A percentile compares a stretch with the other conserved stretches of the same genome.
phyloP scores from a whole-genome alignment of 2,888 invertebrate species.

The Cerceris ruficornis region DNA sequence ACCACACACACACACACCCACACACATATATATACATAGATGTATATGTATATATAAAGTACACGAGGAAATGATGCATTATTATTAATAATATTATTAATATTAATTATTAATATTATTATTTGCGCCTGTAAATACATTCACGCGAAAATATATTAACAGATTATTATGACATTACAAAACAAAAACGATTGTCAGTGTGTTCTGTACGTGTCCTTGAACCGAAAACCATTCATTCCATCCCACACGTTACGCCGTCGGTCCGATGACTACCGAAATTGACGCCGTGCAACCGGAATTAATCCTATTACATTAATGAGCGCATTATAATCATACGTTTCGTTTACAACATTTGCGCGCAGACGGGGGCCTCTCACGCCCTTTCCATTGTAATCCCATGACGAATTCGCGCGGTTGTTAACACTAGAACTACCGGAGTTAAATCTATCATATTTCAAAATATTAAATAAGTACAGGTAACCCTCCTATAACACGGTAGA shows the following conservation, averaged over 20 bases:
- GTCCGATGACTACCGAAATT: neutral
- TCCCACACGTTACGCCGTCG: slow-evolving; percentile 22
- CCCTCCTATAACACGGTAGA: too few species aligned
- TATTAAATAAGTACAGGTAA: too few species aligned
- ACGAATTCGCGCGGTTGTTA: neutral
- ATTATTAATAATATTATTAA: slow-evolving; percentile 73
- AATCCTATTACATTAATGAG: slow-evolving; percentile 13
- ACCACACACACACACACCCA: too few species aligned
- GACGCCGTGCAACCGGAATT: neutral
- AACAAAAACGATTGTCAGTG: slow-evolving; percentile 44
- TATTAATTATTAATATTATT: slow-evolving; percentile 74
- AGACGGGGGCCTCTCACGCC: neutral
- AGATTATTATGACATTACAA: slow-evolving; percentile 79
- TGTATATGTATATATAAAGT: slow-evolving; percentile 43
- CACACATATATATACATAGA: too few species aligned
- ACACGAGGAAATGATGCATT: slow-evolving; percentile 65
- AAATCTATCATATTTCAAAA: too few species aligned
- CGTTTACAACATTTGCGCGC: slow-evolving; percentile 14
- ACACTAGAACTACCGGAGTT: too few species aligned
- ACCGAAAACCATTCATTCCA: slow-evolving; percentile 31
- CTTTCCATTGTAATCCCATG: neutral
- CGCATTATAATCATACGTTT: slow-evolving; percentile 16
- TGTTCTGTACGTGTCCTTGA: slow-evolving; percentile 42
- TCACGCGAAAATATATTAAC: slow-evolving; percentile 81
- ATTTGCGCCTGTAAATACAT: slow-evolving; percentile 81